phyloP scores from a whole-genome alignment of 2,797 vertebrate genomes.

The Poeciliopsis presidionis region DNA sequence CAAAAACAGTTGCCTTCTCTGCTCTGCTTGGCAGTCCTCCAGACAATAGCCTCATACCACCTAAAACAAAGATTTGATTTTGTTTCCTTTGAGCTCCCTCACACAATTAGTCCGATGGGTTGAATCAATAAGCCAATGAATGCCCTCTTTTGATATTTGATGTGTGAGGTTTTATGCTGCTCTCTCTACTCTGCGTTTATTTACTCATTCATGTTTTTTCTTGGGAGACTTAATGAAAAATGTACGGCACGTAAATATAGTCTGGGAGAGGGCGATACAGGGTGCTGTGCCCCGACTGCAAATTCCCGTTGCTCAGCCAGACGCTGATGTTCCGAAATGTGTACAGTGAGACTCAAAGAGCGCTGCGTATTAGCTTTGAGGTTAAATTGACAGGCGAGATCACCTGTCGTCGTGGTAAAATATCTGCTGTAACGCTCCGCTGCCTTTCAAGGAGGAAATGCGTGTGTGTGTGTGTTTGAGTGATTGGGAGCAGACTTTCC shows the following conservation, averaged over 20 bases:
- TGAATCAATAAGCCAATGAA: conserved; percentile 25
- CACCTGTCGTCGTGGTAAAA: conserved; percentile 34
- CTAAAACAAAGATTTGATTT: conserved; percentile 12
- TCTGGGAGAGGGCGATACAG: conserved; percentile 18
- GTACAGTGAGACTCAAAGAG: conserved; percentile 20
- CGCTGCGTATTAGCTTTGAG: conserved; percentile 45
- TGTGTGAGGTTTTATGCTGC: conserved; percentile 7
- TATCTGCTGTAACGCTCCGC: conserved; percentile 23
- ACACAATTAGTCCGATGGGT: conserved; percentile 11
- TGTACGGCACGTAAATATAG: conserved; percentile 14
- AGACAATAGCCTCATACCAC: conserved; percentile 41
- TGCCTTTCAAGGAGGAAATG: conserved; percentile 15
- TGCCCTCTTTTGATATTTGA: conserved; percentile 28
- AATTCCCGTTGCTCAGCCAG: conserved; percentile 19
- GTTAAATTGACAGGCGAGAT: conserved; percentile 55
- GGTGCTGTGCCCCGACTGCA: conserved; percentile 28
- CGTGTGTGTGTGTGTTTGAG: conserved; percentile 6
- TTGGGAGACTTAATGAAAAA: conserved; percentile 2
- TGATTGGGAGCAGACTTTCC: conserved; percentile 26
- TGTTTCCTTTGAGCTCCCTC: conserved; percentile 24
- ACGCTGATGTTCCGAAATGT: conserved; percentile 39
- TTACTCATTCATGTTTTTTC: conserved; percentile 6
- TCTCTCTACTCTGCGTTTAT: not conserved
- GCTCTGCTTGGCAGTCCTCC: conserved; percentile 16
- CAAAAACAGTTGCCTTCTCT: conserved; percentile 25